phyloP scores from a whole-genome alignment of 2,888 invertebrate genomes.

The Zhengitettix transpicula region DNA sequence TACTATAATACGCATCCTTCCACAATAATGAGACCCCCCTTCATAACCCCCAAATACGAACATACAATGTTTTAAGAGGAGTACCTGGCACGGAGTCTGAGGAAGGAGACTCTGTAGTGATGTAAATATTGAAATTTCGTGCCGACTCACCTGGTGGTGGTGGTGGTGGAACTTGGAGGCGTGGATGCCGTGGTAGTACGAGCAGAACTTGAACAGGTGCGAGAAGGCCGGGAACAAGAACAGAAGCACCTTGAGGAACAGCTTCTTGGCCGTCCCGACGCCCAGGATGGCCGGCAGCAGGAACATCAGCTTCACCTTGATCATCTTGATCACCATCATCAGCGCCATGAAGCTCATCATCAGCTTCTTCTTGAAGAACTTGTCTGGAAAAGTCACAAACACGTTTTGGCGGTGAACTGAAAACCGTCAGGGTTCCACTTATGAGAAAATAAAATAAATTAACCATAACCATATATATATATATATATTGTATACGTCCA shows the following conservation, averaged over 20 bases:
- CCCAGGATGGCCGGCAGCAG: conserved; percentile 62
- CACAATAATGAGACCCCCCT: too few relatives aligned
- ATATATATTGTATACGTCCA: too few relatives aligned
- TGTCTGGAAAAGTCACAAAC: conserved; percentile 2
- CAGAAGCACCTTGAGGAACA: conserved; percentile 60
- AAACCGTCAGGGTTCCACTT: too few relatives aligned
- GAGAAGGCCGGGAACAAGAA: conserved; percentile 70
- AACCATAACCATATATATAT: too few relatives aligned
- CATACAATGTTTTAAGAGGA: too few relatives aligned
- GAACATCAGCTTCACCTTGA: conserved; percentile 65
- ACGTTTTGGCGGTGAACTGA: too few relatives aligned
- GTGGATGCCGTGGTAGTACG: conserved; percentile 44
- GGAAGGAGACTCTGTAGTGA: neutral
- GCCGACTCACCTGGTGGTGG: conserved; percentile 37
- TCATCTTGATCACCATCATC: conserved; percentile 58
- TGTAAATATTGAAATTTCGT: neutral
- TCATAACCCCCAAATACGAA: too few relatives aligned
- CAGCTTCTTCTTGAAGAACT: conserved; percentile 55
- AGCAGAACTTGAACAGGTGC: conserved; percentile 70
- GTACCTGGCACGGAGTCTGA: neutral
- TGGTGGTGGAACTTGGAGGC: conserved; percentile 68
- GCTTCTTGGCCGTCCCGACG: conserved; percentile 66
- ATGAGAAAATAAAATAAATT: too few relatives aligned
- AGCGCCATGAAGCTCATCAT: conserved; percentile 58
- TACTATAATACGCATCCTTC: too few relatives aligned